phyloP scores from a whole-genome alignment of 35 echinoderm and acorn worm species.

The Lytechinus variegatus region DNA sequence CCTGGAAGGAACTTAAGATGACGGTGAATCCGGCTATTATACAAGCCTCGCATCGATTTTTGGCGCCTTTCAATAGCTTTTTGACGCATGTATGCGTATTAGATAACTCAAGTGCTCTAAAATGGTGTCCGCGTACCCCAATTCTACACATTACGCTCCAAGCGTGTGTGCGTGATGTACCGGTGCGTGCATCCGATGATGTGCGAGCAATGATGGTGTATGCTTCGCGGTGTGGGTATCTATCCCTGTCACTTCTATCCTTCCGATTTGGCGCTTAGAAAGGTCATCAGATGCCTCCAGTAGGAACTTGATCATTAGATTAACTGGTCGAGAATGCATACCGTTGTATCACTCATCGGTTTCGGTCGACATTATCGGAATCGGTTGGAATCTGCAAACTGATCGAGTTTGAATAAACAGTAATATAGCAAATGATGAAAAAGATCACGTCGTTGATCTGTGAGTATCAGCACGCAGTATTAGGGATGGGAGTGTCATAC shows the following conservation, averaged over 20 bases:
- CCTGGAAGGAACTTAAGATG: not conserved
- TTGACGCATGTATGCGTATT: slow-evolving; percentile 2
- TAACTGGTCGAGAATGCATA: not conserved
- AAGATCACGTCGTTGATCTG: too few relatives aligned
- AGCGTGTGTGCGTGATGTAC: not conserved
- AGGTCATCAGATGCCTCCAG: not conserved
- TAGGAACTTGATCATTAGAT: not conserved
- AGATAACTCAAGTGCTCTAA: not conserved
- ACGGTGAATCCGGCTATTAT: not conserved
- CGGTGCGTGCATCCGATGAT: not conserved
- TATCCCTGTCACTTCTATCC: not conserved
- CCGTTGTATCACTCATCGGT: not conserved
- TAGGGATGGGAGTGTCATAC: too few relatives aligned
- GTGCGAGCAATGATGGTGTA: not conserved
- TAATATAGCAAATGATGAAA: too few relatives aligned
- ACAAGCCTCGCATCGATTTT: not conserved
- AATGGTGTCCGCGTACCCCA: slow-evolving; percentile 7
- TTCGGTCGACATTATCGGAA: not conserved
- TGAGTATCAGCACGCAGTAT: too few relatives aligned
- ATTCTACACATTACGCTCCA: not conserved
- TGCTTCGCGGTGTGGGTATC: not conserved
- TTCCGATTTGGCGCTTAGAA: not conserved
- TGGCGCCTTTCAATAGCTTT: not conserved
- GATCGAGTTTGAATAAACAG: not conserved
- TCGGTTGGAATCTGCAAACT: not conserved